Evolutionary conservation across 2,113 vertebrate genomes (phyloP), one percentile per base, ranked within the genome.

Genomic region (Catharus minimus): DNA sequence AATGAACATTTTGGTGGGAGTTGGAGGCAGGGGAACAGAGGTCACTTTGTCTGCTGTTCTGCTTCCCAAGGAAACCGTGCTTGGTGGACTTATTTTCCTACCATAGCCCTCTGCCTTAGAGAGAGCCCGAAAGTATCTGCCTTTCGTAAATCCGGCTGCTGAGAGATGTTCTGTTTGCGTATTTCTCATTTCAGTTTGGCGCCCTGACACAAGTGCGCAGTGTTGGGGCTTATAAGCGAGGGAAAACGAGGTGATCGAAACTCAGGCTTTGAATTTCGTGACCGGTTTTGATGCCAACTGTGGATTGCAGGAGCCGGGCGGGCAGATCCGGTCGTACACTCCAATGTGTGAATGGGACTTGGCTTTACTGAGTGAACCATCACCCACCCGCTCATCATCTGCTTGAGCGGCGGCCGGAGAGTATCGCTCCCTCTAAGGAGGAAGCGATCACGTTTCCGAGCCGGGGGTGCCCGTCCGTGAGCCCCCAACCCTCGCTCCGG

Each of bases 41-140:
- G 94, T 95, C 93, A 95, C 93, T 95, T 94, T 96, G 94, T 95
- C 68, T 13, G 66, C 62, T 28, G 61, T 61, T 88, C 55, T 52
- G 80, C 76, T 92, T 95, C 80, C 73, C 82, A 56, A 88, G 76
- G 68, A 93, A 88, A 74, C 61, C 12, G 68, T 39, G 90, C 73
- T 67, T 52, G 62, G 80, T 86, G 73, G 76, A 83, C 61, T 53
- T 75, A 10, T 82, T 39, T 60, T n/a, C 74, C 82, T 55, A 62
- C 49, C 57, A 64, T 47, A 52, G 68, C 41, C 33, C 65, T 71
- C 77, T 46, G 50, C 87, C 30, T 84, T 57, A 36, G 55, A 87
- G 64, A 71, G 78, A 80, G 77, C 79, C 46, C 33, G n/a, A 58
- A 91, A 94, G 72, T 38, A 47, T 56, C 80, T 86, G 61, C 55